Evolutionary conservation across 2,113 vertebrate species (phyloP).

Genomic region (Myrmecobius fasciatus): DNA sequence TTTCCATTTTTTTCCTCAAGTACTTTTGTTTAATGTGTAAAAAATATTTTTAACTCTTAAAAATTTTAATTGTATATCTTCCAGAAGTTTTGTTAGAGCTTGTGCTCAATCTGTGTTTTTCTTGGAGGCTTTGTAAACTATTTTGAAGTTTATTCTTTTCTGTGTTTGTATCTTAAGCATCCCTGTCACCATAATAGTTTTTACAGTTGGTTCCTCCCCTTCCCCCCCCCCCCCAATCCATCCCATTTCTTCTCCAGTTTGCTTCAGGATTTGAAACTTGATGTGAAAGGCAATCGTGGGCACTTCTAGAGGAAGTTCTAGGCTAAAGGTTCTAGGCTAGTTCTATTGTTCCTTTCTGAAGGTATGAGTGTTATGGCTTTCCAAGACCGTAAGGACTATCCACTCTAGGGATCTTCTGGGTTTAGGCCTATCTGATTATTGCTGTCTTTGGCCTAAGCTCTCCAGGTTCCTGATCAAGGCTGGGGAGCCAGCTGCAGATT

Average conservation of each 20-base stretch:
- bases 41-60: neutral
- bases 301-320: neutral
- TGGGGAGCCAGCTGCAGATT: neutral
- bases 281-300: neutral
- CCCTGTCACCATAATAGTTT: neutral
- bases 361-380: neutral
- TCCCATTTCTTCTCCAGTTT: neutral
- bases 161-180: neutral
- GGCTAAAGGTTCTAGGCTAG: neutral
- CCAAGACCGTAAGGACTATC: too few species aligned
- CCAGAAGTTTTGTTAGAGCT: neutral
- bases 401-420: neutral
- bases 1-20: neutral
- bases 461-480: neutral
- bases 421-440: neutral
- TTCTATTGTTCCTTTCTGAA: neutral
- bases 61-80: neutral
- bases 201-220: neutral
- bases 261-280: neutral
- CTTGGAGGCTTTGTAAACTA: neutral
- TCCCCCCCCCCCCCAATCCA: neutral
- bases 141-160: neutral
- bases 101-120: neutral
- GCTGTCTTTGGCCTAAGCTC: neutral
- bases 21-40: neutral